Evolutionary conservation across 2,888 invertebrate genomes (phyloP).

Genomic region (Cataglyphis rosenhaueri): DNA sequence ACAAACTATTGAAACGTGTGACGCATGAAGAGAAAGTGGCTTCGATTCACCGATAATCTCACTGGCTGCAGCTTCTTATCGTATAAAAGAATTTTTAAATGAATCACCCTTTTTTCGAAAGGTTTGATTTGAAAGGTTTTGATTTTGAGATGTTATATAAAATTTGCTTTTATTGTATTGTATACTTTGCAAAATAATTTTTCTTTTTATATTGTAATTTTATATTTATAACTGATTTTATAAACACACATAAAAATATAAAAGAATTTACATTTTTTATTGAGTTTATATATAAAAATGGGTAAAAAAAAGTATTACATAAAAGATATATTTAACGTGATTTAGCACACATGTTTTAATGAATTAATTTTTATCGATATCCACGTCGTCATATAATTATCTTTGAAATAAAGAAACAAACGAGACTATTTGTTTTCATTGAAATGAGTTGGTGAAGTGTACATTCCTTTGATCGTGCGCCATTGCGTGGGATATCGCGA

Average conservation of each 20-base stretch:
- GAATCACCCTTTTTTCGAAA: not conserved
- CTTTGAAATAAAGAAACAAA: not conserved
- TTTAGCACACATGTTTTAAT: not conserved
- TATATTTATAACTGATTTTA: not conserved
- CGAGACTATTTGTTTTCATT: not conserved
- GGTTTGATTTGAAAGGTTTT: no score
- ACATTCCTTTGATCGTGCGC: slow-evolving; percentile 82
- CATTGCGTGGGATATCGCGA: slow-evolving; percentile 87
- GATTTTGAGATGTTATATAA: not conserved
- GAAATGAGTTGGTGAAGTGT: not conserved
- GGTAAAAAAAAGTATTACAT: not conserved
- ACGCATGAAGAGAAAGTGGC: slow-evolving; percentile 55
- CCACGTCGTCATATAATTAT: not conserved
- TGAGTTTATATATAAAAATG: not conserved
- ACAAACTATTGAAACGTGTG: slow-evolving; percentile 38
- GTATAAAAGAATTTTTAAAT: slow-evolving; percentile 1
- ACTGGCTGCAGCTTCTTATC: not conserved
- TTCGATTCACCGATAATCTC: slow-evolving; percentile 10
- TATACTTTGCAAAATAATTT: not conserved
- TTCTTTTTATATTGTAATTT: not conserved
- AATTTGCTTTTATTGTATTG: not conserved
- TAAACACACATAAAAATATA: not conserved
- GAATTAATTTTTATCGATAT: not conserved
- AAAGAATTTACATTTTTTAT: not conserved
- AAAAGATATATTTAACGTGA: not conserved